These are phyloP conservation scores for Dicaeum eximium DNA, from an alignment of 2,113 vertebrate species.

Conservation along the genomic window DNA sequence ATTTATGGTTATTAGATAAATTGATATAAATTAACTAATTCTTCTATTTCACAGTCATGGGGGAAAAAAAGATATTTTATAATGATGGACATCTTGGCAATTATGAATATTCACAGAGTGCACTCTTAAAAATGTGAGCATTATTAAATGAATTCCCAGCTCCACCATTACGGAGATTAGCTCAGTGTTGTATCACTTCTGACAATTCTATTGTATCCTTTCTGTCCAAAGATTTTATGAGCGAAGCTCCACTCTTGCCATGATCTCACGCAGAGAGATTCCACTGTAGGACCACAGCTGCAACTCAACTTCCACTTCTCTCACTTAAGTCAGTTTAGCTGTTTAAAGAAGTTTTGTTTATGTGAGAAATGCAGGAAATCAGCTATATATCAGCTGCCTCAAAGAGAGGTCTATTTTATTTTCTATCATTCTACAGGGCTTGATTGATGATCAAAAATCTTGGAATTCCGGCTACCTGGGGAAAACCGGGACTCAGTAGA, in stretches of 20 bases:
- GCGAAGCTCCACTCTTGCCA: not conserved
- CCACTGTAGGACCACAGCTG: not conserved
- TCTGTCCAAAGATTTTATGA: not conserved
- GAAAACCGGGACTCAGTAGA: conserved; percentile 5
- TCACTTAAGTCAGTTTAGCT: not conserved
- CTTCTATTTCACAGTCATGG: not conserved
- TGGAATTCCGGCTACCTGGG: conserved; percentile 31
- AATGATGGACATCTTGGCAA: not conserved
- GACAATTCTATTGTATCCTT: not conserved
- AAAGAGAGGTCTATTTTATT: conserved; percentile 13
- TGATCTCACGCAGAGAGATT: not conserved
- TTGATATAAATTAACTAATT: not conserved
- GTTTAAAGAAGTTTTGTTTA: not conserved
- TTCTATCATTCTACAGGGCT: not conserved
- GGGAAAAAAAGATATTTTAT: not conserved
- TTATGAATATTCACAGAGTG: conserved; percentile 4
- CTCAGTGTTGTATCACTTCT: not conserved
- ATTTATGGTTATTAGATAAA: not conserved
- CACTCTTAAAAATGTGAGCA: not conserved
- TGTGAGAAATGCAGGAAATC: conserved; percentile 12
- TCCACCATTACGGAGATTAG: not conserved
- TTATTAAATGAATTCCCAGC: not conserved
- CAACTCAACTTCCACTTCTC: not conserved
- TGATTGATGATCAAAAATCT: conserved; percentile 31
- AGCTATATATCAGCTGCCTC: not conserved